Evolutionary conservation across 1,140 invertebrate genomes (phyloP), one percentile per base, ranked within the genome.

Genomic region (Glomeris maerens): DNA sequence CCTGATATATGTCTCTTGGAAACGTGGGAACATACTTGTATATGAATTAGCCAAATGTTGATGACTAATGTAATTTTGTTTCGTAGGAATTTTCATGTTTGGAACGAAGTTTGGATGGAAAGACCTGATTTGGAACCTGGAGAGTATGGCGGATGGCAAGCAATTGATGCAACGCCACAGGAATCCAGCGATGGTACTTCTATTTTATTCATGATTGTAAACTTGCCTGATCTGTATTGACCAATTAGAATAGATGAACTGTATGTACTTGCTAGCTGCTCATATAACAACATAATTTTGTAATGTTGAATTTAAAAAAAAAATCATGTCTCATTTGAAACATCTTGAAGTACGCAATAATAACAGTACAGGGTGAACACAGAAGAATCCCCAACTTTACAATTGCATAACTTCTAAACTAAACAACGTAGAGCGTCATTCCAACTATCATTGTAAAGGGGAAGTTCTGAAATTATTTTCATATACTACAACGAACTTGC

Each of bases 81-180:
- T 48, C 17, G 21, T 45, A 76, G 79, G 84, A 94, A 94, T 61
- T 95, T 90, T 63, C 92, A 95, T 60, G 89, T 93, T 2, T 96
- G 91, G 92, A 88, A 89, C 65, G 91, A 95, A 52, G 82, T 84
- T 1, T 95, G 90, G 89, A 90, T 93, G 79, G 76, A 77, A 45
- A 70, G 92, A 23, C 77, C 81, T 1, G 91, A 96, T 66, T 66
- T 95, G 23, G 78, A 79, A 0, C 57, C 66, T 0, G 72, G 78
- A 0, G 41, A 29, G 21, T 64, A 61, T 49, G 62, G 62, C 7
- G 62, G 62, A 7, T 63, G 62, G 62, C 62, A 63, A 49, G 62
- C 59, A 5, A 57, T 63, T 31, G 62, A 63, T 51, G 55, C 60
- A 13, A 63, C 62, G 2, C 62, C 62, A 0, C 62, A 63, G 41